Percentiles rank a stretch among this genome's conserved stretches.
phyloP scores from a whole-genome alignment of 2,113 vertebrate genomes.

The Alouatta palliata region DNA sequence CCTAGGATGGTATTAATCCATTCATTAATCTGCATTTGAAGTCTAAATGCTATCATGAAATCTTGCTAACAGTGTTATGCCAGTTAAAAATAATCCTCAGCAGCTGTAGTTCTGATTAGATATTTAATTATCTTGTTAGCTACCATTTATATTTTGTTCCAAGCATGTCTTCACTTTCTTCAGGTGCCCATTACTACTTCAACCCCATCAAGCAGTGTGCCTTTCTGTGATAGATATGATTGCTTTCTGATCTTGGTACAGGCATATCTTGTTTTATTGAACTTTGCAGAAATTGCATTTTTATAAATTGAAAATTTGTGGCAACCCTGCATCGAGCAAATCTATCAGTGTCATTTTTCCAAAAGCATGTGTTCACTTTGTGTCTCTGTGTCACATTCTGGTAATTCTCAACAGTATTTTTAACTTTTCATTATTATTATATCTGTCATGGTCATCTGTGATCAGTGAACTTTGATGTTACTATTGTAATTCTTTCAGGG shows the following conservation, averaged over 20 bases:
- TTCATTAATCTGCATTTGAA: not conserved
- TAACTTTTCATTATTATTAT: not conserved
- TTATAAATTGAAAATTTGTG: not conserved
- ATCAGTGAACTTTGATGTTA: not conserved
- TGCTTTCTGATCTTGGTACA: not conserved
- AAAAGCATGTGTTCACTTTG: not conserved
- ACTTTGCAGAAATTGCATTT: not conserved
- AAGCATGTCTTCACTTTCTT: not conserved
- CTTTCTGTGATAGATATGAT: not conserved
- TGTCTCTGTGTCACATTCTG: not conserved
- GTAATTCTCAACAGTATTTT: not conserved
- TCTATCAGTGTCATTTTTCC: not conserved
- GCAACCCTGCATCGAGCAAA: not conserved
- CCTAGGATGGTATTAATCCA: not conserved
- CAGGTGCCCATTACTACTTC: not conserved
- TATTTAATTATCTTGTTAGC: not conserved
- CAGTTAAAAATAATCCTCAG: not conserved
- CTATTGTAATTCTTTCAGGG: not conserved
- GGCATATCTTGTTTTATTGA: not conserved
- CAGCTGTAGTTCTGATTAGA: not conserved
- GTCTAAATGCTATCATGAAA: not conserved
- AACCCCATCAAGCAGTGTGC: fast-evolving
- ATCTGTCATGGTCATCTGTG: not conserved
- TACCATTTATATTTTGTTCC: not conserved
- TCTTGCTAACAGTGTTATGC: not conserved